Conservation (phyloP, 2,888 invertebrate genomes). For the Philopedon plagiatum region DNA sequence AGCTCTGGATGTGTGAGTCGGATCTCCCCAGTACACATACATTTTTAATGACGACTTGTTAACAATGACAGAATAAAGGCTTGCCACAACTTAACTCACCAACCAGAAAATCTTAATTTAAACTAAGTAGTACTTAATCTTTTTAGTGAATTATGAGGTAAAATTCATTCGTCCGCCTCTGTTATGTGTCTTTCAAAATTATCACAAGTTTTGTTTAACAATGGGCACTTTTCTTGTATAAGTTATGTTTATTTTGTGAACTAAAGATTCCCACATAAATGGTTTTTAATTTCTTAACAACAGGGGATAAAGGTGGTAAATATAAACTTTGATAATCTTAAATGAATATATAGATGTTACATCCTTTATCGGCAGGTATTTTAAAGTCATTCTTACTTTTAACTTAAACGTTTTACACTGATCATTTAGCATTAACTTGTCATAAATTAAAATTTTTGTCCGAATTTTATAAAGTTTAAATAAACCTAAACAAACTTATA, state of each 20-base stretch:
- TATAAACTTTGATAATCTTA: slow-evolving; percentile 25
- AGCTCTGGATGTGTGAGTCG: too few relatives aligned
- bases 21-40: too few relatives aligned
- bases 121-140: too few relatives aligned
- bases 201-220: slow-evolving; percentile 13
- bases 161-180: not conserved
- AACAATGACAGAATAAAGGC: too few relatives aligned
- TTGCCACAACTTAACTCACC: too few relatives aligned
- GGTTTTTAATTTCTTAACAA: slow-evolving; percentile 17
- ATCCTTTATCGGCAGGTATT: slow-evolving; percentile 8
- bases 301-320: slow-evolving; percentile 33
- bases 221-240: slow-evolving; percentile 8
- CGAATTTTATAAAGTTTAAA: too few relatives aligned
- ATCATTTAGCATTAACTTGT: too few relatives aligned
- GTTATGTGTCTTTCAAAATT: not conserved
- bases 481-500: too few relatives aligned
- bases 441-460: too few relatives aligned
- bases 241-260: slow-evolving; percentile 10
- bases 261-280: not conserved
- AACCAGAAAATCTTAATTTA: too few relatives aligned
- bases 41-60: too few relatives aligned
- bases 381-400: not conserved
- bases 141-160: too few relatives aligned
- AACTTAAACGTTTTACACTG: not conserved
- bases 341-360: slow-evolving; percentile 20